Evolutionary conservation across 2,797 vertebrate species (phyloP).

Genomic region (Hemitrygon akajei): DNA sequence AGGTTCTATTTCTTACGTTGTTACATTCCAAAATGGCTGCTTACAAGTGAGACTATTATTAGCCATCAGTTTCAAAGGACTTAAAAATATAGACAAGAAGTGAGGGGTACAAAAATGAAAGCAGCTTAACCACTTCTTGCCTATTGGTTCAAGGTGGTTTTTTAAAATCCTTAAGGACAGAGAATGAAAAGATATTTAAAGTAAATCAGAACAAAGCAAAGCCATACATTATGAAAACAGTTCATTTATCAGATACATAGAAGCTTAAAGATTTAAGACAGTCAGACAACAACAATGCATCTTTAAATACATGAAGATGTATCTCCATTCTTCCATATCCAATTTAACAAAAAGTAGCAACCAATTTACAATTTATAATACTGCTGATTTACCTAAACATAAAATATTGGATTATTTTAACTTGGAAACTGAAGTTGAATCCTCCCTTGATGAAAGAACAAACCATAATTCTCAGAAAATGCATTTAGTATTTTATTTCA

Average conservation of each 20-base stretch:
- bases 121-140: not conserved
- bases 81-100: not conserved
- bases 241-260: not conserved
- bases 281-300: too few species aligned
- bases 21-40: not conserved
- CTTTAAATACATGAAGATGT: not conserved
- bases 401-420: not conserved
- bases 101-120: not conserved
- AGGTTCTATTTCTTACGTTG: too few species aligned
- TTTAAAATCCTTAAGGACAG: not conserved
- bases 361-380: not conserved
- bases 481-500: slow-evolving; percentile 27
- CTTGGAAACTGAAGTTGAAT: not conserved
- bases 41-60: not conserved
- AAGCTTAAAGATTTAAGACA: not conserved
- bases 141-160: not conserved
- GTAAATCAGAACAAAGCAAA: not conserved
- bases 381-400: not conserved
- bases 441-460: not conserved
- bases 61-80: not conserved
- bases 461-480: slow-evolving; percentile 15
- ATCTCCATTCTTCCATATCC: not conserved
- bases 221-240: not conserved
- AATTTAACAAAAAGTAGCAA: not conserved
- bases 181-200: not conserved